These are phyloP conservation scores for Gila orcuttii DNA, from an alignment of 2,113 vertebrate genomes.

Conservation along the genomic window DNA sequence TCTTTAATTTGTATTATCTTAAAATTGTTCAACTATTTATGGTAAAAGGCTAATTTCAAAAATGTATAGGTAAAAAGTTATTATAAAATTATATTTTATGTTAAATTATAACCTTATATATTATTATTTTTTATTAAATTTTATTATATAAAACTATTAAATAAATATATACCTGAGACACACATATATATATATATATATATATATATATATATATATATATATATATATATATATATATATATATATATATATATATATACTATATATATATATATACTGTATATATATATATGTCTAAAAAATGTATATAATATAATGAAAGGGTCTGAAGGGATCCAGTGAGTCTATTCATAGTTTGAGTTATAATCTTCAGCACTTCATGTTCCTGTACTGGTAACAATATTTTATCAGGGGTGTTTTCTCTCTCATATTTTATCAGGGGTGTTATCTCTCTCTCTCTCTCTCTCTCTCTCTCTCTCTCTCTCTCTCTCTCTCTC, in stretches of 20 bases:
- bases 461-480: background rate
- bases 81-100: background rate
- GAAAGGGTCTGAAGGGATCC: background rate
- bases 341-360: background rate
- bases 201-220: too few relatives aligned
- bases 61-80: background rate
- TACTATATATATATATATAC: too few relatives aligned
- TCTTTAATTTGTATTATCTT: background rate
- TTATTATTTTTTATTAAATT: background rate
- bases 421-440: constrained; percentile 42
- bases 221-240: too few relatives aligned
- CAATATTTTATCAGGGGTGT: constrained; percentile 47
- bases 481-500: background rate
- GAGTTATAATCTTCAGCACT: constrained; percentile 5
- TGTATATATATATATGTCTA: too few relatives aligned
- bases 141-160: background rate
- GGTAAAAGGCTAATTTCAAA: background rate
- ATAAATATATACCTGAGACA: too few relatives aligned
- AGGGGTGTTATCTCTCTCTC: constrained; percentile 21
- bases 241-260: too few relatives aligned
- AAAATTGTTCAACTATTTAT: background rate
- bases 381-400: background rate
- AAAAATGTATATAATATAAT: too few relatives aligned
- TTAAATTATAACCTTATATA: background rate
- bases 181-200: too few relatives aligned